Percentiles rank a stretch among this genome's conserved stretches.
Evolutionary conservation across 1,140 invertebrate genomes (phyloP).

Genomic region (Eciton burchellii): DNA sequence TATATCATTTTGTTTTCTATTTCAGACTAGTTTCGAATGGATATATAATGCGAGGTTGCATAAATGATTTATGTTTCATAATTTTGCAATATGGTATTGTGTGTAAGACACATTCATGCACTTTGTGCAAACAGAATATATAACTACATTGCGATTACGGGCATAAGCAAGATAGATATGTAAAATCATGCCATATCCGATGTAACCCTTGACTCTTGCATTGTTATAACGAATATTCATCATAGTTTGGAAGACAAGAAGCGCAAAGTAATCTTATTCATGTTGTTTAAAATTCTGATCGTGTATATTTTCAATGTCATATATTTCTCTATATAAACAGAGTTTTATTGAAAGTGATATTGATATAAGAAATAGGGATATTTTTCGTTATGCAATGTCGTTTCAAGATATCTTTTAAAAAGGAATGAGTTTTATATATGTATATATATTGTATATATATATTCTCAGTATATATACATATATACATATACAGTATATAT

Average conservation of each 20-base stretch:
- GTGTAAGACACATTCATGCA: neutral
- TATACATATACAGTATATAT: too few relatives aligned
- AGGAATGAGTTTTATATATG: too few relatives aligned
- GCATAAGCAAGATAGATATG: slow-evolving; percentile 72
- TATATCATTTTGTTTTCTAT: neutral
- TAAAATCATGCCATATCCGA: slow-evolving; percentile 82
- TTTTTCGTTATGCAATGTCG: too few relatives aligned
- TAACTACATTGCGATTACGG: too few relatives aligned
- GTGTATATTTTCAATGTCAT: neutral
- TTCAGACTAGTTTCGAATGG: too few relatives aligned
- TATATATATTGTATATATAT: too few relatives aligned
- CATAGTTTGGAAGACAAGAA: slow-evolving; percentile 82
- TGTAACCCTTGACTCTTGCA: slow-evolving; percentile 80
- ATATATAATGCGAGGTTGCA: too few relatives aligned
- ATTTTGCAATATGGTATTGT: neutral
- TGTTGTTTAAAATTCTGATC: neutral
- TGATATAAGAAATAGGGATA: too few relatives aligned
- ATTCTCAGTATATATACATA: too few relatives aligned
- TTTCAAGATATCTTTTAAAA: too few relatives aligned
- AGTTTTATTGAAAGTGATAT: too few relatives aligned
- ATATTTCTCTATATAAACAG: neutral
- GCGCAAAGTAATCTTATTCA: slow-evolving; percentile 17
- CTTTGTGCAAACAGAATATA: neutral
- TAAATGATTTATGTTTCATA: neutral
- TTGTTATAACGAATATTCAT: slow-evolving; percentile 78